phyloP scores from a whole-genome alignment of 2,888 invertebrate species.

The Ceriagrion tenellum region DNA sequence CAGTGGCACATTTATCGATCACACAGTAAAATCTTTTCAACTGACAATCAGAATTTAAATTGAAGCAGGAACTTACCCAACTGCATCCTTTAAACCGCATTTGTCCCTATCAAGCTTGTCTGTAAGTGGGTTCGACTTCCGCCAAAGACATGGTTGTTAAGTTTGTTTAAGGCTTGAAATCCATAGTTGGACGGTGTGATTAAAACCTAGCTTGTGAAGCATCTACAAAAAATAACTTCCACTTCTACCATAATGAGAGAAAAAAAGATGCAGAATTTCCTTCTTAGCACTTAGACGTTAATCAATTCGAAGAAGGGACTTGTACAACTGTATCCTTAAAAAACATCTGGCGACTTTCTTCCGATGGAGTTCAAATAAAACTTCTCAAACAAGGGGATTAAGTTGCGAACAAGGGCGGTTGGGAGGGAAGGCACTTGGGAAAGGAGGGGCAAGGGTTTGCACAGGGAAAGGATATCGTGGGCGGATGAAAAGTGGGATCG shows the following conservation, averaged over 20 bases:
- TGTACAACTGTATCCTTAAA: not conserved
- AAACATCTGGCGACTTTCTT: not conserved
- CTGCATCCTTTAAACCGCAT: too few relatives aligned
- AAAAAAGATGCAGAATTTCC: not conserved
- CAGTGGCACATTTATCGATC: too few relatives aligned
- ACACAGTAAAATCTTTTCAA: too few relatives aligned
- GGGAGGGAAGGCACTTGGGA: not conserved
- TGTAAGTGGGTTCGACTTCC: too few relatives aligned
- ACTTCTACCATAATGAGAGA: not conserved
- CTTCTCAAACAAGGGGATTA: conserved; percentile 6
- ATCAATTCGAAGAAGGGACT: not conserved
- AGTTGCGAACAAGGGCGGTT: not conserved
- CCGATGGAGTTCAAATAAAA: not conserved
- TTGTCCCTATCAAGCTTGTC: too few relatives aligned
- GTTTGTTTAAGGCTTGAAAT: too few relatives aligned
- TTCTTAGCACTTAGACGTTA: not conserved
- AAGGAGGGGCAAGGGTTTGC: not conserved
- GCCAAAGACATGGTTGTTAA: too few relatives aligned
- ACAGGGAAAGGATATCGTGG: not conserved
- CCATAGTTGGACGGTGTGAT: too few relatives aligned
- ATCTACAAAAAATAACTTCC: too few relatives aligned
- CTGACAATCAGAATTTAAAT: too few relatives aligned
- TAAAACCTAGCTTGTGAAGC: too few relatives aligned
- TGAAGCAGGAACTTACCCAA: too few relatives aligned
- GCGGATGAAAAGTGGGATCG: not conserved